Percentiles rank a stretch among this genome's conserved stretches.
Evolutionary conservation across 2,797 vertebrate genomes (phyloP).

Genomic region (Neoniphon sammara): DNA sequence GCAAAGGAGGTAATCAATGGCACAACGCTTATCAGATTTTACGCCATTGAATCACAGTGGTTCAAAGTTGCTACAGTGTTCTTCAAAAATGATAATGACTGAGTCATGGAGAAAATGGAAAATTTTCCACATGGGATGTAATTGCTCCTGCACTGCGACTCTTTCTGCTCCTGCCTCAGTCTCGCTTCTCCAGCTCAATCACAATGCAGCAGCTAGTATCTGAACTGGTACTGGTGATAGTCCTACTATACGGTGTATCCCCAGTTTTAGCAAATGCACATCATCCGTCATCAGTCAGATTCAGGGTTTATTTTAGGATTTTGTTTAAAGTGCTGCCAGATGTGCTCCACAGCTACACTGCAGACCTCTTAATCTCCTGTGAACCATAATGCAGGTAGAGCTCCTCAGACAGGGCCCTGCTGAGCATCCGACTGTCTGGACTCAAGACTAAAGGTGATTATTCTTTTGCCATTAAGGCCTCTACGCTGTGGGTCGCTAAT

Average conservation of each 20-base stretch:
- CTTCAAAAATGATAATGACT: neutral
- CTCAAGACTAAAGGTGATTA: too few species aligned
- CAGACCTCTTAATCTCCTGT: too few species aligned
- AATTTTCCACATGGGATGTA: conserved; percentile 29
- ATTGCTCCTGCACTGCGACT: neutral
- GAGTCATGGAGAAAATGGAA: conserved; percentile 33
- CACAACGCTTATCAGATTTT: conserved; percentile 24
- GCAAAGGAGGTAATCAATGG: conserved; percentile 40
- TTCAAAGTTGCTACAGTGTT: conserved; percentile 17
- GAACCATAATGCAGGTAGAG: too few species aligned
- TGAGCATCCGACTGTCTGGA: too few species aligned
- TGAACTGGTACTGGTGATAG: neutral
- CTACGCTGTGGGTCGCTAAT: too few species aligned
- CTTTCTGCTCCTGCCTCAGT: neutral
- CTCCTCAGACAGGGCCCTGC: too few species aligned
- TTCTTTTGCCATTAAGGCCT: too few species aligned
- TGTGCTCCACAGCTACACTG: too few species aligned
- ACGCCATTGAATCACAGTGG: conserved; percentile 8
- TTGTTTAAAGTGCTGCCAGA: too few species aligned
- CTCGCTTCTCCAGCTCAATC: conserved; percentile 2
- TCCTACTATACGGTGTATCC: neutral
- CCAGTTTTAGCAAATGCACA: neutral
- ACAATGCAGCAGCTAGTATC: neutral
- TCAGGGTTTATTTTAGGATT: neutral
- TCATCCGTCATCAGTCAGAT: neutral